phyloP scores from a whole-genome alignment of 2,113 vertebrate genomes.

The Thermophis baileyi region DNA sequence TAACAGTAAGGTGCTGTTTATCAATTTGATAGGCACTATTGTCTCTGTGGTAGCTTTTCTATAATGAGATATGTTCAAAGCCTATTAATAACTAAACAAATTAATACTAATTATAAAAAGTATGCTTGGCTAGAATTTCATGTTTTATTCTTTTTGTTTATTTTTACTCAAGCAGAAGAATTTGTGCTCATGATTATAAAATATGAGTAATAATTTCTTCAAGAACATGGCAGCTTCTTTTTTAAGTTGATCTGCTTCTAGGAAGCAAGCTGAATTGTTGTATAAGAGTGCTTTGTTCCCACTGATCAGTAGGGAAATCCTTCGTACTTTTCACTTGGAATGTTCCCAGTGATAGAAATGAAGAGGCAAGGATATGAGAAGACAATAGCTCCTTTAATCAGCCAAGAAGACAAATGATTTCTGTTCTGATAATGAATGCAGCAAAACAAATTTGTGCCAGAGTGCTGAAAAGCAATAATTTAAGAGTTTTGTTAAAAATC shows the following conservation, averaged over 20 bases:
- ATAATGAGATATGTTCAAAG: background rate
- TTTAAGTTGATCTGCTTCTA: background rate
- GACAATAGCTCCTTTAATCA: slow-evolving; percentile 3
- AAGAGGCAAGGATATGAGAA: background rate
- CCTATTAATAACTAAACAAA: background rate
- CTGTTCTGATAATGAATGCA: slow-evolving; percentile 20
- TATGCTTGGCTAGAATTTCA: background rate
- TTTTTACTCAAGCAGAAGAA: background rate
- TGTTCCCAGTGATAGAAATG: slow-evolving; percentile 39
- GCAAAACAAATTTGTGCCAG: slow-evolving; percentile 2
- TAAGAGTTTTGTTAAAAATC: background rate
- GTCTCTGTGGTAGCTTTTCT: background rate
- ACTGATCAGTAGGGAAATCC: slow-evolving; percentile 38
- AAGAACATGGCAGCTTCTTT: background rate
- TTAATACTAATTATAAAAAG: background rate
- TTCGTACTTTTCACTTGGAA: slow-evolving; percentile 51
- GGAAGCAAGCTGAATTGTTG: background rate
- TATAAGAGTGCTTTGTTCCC: background rate
- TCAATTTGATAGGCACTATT: background rate
- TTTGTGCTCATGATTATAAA: background rate
- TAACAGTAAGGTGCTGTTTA: background rate
- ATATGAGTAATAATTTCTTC: background rate
- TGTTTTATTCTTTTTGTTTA: background rate
- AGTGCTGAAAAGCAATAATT: background rate
- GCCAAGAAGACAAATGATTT: slow-evolving; percentile 47